Conservation (phyloP, 1,140 invertebrate species). For the Gonioctena quinquepunctata region DNA sequence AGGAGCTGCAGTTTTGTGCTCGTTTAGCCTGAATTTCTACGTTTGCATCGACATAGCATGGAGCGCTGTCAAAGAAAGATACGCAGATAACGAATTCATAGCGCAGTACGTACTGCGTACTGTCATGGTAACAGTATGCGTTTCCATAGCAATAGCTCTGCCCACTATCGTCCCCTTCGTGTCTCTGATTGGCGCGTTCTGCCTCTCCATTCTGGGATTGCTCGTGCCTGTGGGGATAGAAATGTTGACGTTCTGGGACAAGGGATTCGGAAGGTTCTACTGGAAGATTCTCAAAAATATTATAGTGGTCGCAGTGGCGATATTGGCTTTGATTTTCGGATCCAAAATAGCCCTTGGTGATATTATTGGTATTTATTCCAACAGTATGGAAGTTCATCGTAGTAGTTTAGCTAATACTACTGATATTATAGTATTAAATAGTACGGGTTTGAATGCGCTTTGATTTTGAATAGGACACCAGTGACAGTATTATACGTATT, state of each 20-base stretch:
- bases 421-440: background rate
- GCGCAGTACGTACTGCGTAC: constrained; percentile 79
- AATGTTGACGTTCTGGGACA: constrained; percentile 77
- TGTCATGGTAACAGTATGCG: constrained; percentile 65
- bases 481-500: too few relatives aligned
- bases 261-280: constrained; percentile 70
- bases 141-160: constrained; percentile 81
- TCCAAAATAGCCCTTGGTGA: constrained; percentile 74
- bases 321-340: constrained; percentile 79
- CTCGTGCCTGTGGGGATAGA: constrained; percentile 90
- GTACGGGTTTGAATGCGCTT: too few relatives aligned
- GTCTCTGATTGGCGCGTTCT: constrained; percentile 92
- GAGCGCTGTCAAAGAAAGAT: constrained; percentile 73
- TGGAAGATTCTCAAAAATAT: constrained; percentile 80
- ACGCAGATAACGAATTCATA: constrained; percentile 66
- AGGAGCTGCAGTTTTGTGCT: constrained; percentile 86
- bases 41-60: constrained; percentile 86
- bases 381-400: background rate
- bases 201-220: constrained; percentile 90
- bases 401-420: background rate
- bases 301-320: constrained; percentile 70
- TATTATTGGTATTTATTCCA: constrained; percentile 62
- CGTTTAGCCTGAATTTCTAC: constrained; percentile 94
- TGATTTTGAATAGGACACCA: too few relatives aligned
- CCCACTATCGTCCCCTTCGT: constrained; percentile 90